Base-by-base conservation (phyloP, 2,888 invertebrate genomes). In the Agrilus biguttatus region DNA sequence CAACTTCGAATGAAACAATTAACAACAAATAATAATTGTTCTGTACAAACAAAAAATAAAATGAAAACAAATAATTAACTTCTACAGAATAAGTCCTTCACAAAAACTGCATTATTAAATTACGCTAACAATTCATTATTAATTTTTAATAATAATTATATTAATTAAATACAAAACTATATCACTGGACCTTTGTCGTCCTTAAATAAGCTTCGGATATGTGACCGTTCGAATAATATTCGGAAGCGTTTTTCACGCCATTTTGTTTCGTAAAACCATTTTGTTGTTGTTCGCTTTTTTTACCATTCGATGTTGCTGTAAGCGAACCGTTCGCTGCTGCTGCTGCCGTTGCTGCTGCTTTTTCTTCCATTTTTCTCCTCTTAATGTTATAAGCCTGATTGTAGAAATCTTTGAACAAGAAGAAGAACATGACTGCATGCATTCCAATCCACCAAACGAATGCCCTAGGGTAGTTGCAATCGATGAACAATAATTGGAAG, bases 401-500 rank as follows among this genome's bases (percentile, higher is more conserved):
- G 76, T 93, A 95, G 73, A 93, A 95, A 65, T 93, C 85, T 60
- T 83, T 85, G 75, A 95, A 95, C 47, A 95, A 76, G 76, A 90
- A 83, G 75, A 90, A 86, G 80, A 95, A 95, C 80, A 95, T 85
- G 51, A 92, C 80, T 2, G 92, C 93, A 68, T 95, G 93, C 73
- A 87, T 80, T 45, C 91, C 91, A 62, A 95, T 95, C 88, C 88
- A 93, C 87, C 87, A 89, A 51, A 88, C 88, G 67, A 90, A 90
- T n/a, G 84, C 87, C 55, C 82, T 76, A 41, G 93, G 93, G 69
- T 92, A 95, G 66, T 89, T 80, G 74, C 93, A 95, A 44, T 89
- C 85, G 56, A 83, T 80, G 73, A 90, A 86, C 53, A 93, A 71
- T 51, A 93, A 75, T 62, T 90, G 90, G 80, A 90, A 89, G 49